Percentiles rank a stretch among this genome's conserved stretches.
phyloP scores from a whole-genome alignment of 2,888 invertebrate species.

The Thymelicus lineola region DNA sequence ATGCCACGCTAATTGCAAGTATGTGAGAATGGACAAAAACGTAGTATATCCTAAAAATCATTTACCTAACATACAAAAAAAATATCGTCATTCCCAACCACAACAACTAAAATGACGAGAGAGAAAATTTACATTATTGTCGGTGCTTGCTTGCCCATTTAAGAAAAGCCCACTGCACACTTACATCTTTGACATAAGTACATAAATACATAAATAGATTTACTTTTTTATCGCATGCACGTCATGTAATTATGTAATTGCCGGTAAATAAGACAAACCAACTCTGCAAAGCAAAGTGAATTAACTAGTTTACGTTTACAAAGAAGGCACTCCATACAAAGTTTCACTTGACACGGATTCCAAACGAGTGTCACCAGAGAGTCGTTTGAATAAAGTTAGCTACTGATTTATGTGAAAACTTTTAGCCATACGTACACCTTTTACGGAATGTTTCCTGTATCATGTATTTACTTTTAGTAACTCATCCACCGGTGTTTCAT shows the following conservation, averaged over 20 bases:
- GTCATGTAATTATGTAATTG: neutral
- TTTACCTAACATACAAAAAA: no score
- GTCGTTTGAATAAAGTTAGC: slow-evolving; percentile 84
- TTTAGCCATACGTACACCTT: slow-evolving; percentile 55
- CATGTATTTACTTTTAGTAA: slow-evolving; percentile 36
- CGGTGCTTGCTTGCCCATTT: neutral
- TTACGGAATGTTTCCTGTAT: slow-evolving; percentile 58
- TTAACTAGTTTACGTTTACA: slow-evolving; percentile 63
- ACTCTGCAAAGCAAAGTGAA: slow-evolving; percentile 47
- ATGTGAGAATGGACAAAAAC: no score
- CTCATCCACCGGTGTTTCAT: slow-evolving; percentile 3
- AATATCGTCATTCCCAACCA: no score
- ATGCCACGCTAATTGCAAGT: no score
- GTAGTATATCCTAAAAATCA: no score
- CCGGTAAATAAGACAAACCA: slow-evolving; percentile 50
- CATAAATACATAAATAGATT: no score
- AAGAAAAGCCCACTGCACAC: neutral
- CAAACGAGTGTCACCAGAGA: slow-evolving; percentile 82
- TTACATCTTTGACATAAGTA: neutral
- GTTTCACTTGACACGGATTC: slow-evolving; percentile 75
- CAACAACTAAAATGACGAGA: neutral
- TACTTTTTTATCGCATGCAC: neutral
- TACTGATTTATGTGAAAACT: slow-evolving; percentile 82
- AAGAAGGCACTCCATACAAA: slow-evolving; percentile 69
- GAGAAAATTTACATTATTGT: neutral